Conservation (phyloP, 2,113 vertebrate species). For the Holacanthus passer region DNA sequence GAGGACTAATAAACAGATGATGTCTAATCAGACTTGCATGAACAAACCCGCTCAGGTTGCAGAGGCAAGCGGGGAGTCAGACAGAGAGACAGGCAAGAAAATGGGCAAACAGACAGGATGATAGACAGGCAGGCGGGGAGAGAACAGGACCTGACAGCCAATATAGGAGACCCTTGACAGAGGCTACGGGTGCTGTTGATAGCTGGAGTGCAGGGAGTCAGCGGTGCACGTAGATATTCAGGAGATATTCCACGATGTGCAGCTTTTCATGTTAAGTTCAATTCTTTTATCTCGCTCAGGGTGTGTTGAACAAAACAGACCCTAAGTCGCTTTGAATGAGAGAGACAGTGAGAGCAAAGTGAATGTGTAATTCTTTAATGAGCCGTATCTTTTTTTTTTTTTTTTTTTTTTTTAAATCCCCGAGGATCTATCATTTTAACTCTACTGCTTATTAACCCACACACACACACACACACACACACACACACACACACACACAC, state of each 20-base stretch:
- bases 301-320: slow-evolving; percentile 23
- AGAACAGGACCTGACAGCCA: neutral
- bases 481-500: slow-evolving; percentile 18
- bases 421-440: slow-evolving; percentile 56
- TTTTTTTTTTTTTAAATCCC: too few species aligned
- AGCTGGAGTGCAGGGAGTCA: slow-evolving; percentile 4
- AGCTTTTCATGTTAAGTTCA: slow-evolving; percentile 19
- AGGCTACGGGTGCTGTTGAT: too few species aligned
- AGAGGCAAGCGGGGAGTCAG: slow-evolving; percentile 1
- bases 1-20: slow-evolving; percentile 47
- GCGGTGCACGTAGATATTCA: neutral
- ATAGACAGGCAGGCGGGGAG: slow-evolving; percentile 3
- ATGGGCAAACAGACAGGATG: slow-evolving; percentile 20
- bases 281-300: slow-evolving; percentile 31
- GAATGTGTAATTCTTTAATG: slow-evolving; percentile 74
- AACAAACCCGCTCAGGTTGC: slow-evolving; percentile 41
- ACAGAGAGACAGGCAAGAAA: slow-evolving; percentile 9
- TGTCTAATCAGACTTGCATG: slow-evolving; percentile 40
- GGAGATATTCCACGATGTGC: neutral
- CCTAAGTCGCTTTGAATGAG: slow-evolving; percentile 25
- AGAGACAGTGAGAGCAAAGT: slow-evolving; percentile 54
- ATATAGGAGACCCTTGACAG: neutral
- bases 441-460: slow-evolving; percentile 61
- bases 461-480: slow-evolving; percentile 30
- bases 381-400: slow-evolving; percentile 54